These are phyloP conservation scores for Ophion ellenae DNA, from an alignment of 2,888 invertebrate genomes.

Conservation along the genomic window DNA sequence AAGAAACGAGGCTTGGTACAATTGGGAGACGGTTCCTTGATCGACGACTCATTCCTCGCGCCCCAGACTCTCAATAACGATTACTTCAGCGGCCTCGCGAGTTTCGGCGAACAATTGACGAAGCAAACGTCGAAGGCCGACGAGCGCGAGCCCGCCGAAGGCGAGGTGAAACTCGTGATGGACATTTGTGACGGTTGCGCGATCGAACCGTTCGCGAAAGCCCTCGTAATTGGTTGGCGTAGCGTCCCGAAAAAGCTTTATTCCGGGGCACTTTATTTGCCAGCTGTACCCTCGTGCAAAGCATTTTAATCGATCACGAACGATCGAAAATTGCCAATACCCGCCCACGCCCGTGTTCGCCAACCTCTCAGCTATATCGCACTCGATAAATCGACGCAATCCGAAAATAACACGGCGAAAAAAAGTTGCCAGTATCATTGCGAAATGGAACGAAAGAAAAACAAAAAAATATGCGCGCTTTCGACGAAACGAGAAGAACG, in stretches of 20 bases:
- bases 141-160: slow-evolving; percentile 92
- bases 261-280: slow-evolving; percentile 89
- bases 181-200: slow-evolving; percentile 91
- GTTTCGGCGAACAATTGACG: slow-evolving; percentile 88
- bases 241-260: slow-evolving; percentile 89
- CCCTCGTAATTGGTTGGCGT: slow-evolving; percentile 91
- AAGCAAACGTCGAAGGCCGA: slow-evolving; percentile 86
- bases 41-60: slow-evolving; percentile 86
- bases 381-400: neutral
- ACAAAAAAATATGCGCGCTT: neutral
- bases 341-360: slow-evolving; percentile 5
- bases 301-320: slow-evolving; percentile 84
- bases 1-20: slow-evolving; percentile 88
- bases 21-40: slow-evolving; percentile 88
- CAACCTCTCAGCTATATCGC: neutral
- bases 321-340: slow-evolving; percentile 28
- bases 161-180: slow-evolving; percentile 92
- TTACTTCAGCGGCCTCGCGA: slow-evolving; percentile 88
- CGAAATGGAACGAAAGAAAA: neutral
- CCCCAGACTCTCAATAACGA: slow-evolving; percentile 84
- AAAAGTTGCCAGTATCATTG: neutral
- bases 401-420: neutral
- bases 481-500: neutral
- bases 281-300: slow-evolving; percentile 88
- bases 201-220: slow-evolving; percentile 92